phyloP scores from a whole-genome alignment of 2,113 vertebrate species.

The Aegotheles bennettii region DNA sequence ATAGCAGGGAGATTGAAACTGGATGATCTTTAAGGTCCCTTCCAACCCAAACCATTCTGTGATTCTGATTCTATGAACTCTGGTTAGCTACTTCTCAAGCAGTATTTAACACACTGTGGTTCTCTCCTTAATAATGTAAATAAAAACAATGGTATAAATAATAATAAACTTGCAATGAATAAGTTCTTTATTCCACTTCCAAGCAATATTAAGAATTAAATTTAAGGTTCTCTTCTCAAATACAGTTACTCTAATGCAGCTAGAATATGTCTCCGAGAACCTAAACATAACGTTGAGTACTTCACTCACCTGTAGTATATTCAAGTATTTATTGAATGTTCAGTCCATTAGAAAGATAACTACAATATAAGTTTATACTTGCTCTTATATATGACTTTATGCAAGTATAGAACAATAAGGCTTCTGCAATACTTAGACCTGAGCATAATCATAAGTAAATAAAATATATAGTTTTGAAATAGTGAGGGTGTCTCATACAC shows the following conservation, averaged over 20 bases:
- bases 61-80: too few species aligned
- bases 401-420: neutral
- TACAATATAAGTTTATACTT: neutral
- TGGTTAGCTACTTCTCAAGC: neutral
- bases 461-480: neutral
- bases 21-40: too few species aligned
- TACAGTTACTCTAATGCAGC: neutral
- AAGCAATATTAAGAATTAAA: neutral
- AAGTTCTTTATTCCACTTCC: neutral
- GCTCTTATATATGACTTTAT: neutral
- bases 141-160: neutral
- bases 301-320: neutral
- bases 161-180: neutral
- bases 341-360: neutral
- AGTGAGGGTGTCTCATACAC: neutral
- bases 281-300: neutral
- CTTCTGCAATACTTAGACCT: neutral
- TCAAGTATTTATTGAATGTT: neutral
- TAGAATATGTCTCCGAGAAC: neutral
- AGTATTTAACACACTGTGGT: neutral
- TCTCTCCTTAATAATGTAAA: neutral
- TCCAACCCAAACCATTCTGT: too few species aligned
- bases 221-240: neutral
- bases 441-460: neutral
- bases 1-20: too few species aligned